These are phyloP conservation scores for Thunnus thynnus DNA, from an alignment of 2,113 vertebrate genomes.

Conservation along the genomic window DNA sequence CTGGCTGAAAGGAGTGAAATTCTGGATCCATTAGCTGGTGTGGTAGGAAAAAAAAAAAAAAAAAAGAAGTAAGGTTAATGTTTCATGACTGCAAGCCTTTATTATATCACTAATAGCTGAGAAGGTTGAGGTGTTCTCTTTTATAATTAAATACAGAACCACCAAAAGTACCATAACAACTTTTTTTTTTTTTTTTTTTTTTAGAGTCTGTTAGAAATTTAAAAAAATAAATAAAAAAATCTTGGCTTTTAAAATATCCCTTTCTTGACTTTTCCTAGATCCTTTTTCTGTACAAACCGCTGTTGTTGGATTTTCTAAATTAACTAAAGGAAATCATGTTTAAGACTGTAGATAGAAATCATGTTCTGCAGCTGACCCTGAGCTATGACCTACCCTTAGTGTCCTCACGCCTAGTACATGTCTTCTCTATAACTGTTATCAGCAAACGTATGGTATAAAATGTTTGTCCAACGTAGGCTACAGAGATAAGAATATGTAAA, in stretches of 20 bases:
- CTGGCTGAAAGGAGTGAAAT: conserved; percentile 33
- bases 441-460: no score
- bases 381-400: no score
- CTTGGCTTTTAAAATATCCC: background rate
- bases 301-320: background rate
- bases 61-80: background rate
- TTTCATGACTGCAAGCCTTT: conserved; percentile 18
- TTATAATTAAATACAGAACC: conserved; percentile 16
- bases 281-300: background rate
- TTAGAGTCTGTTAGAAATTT: background rate
- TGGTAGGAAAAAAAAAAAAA: background rate
- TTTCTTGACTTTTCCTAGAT: background rate
- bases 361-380: no score
- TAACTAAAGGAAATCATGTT: background rate
- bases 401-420: no score
- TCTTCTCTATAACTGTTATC: no score
- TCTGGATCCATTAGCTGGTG: conserved; percentile 48
- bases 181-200: background rate
- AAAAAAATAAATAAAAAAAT: background rate
- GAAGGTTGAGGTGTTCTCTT: conserved; percentile 2
- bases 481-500: no score
- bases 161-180: background rate
- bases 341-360: no score
- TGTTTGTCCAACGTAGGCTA: no score
- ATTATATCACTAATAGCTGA: conserved; percentile 24